Conservation (phyloP, 2,113 vertebrate genomes). For the western clawed frog (Xenopus tropicalis) region UCB_Xtro_10.0 CM004451.2:78539501-78540000, state of each 20-base stretch:
- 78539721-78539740: neutral
- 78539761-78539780: conserved; percentile 35
- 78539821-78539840: conserved; percentile 41
- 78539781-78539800: conserved; percentile 39
- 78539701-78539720: neutral
- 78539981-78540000: neutral
- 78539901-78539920: conserved; percentile 35
- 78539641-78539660: too few relatives aligned
- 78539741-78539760: conserved; percentile 31
- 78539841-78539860: conserved; percentile 30
- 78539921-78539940: conserved; percentile 21
- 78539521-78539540: neutral
- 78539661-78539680: too few relatives aligned
- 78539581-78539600: neutral
- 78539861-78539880: conserved; percentile 40
- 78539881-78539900: conserved; percentile 36
- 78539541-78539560: neutral
- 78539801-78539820: conserved; percentile 42
- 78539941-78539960: neutral
- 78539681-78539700: neutral
- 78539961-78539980: too few relatives aligned
- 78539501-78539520: neutral
- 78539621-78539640: neutral
- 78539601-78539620: neutral
- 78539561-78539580: neutral